These are phyloP conservation scores for Pseudochaenichthys georgianus DNA, from an alignment of 2,797 vertebrate species.

Conservation along the genomic window DNA sequence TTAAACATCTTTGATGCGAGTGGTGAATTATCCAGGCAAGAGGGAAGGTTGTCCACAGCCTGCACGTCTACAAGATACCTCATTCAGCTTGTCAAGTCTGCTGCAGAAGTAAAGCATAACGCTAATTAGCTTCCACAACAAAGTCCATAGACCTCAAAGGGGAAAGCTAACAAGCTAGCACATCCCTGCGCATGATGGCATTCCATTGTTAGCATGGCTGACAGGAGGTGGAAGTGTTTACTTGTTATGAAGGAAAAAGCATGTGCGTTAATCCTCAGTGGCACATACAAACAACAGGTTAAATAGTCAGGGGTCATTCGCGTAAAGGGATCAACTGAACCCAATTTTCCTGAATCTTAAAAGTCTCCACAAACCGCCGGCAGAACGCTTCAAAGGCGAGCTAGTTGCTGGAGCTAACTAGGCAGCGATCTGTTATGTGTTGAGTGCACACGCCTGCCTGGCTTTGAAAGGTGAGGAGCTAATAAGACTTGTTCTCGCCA, in stretches of 20 bases:
- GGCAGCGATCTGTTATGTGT: slow-evolving; percentile 19
- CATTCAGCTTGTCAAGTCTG: slow-evolving; percentile 22
- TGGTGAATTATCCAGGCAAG: slow-evolving; percentile 28
- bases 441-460: slow-evolving; percentile 19
- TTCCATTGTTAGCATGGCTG: slow-evolving; percentile 4
- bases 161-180: slow-evolving; percentile 43
- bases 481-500: slow-evolving; percentile 44
- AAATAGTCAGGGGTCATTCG: slow-evolving; percentile 7
- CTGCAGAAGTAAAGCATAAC: background rate
- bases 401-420: slow-evolving; percentile 33
- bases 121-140: slow-evolving; percentile 63
- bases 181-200: slow-evolving; percentile 5
- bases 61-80: slow-evolving; percentile 2
- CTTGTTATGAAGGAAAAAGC: background rate
- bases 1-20: slow-evolving; percentile 48
- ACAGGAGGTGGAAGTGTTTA: slow-evolving; percentile 9
- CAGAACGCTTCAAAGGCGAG: slow-evolving; percentile 22
- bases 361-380: slow-evolving; percentile 15
- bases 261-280: background rate
- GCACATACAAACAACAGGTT: slow-evolving; percentile 1
- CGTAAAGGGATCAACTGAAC: background rate
- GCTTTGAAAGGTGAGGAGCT: slow-evolving; percentile 61
- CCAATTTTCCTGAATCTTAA: slow-evolving; percentile 18
- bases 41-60: slow-evolving; percentile 6
- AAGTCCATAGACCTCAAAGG: slow-evolving; percentile 41